Base-by-base conservation (phyloP, 1,140 invertebrate genomes). In the Drosophila tropicalis region DNA sequence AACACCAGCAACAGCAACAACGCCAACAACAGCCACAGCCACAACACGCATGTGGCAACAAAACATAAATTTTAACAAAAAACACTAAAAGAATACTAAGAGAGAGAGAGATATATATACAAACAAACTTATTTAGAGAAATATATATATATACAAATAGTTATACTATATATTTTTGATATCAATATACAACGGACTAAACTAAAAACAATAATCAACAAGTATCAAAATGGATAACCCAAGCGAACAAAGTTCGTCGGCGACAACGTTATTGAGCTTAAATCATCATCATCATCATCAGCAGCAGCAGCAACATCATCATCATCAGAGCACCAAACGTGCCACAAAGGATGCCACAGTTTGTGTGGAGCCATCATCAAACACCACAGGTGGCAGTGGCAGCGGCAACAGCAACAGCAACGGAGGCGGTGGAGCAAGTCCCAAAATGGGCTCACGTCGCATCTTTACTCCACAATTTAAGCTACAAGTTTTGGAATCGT, bases 391-490 rank as follows among this genome's bases (percentile, higher is more conserved):
- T 66, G 57, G 29, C 63, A 60, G 22, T 29, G 60, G 22, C 10
- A 76, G 69, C 63, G 57, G 29, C 63, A 60, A 25, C 36, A 64
- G 22, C 10, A 76, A 62, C 32, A 13, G 54, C 22, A 12, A n/a
- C n/a, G 51, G 60, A 6, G 44, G 44, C 85, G 92, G 84, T 92
- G 44, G 44, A 12, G 44, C 44, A 51, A 93, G 92, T 91, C 92
- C 92, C 91, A 93, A 93, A 92, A 92, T 95, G 94, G 96, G 96
- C 39, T 96, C 96, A 58, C 93, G 96, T 55, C 94, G 96, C 29
- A 97, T 97, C 84, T 97, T 97, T 80, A 94, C 96, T 79, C 95
- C 96, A 71, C 94, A 96, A 81, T 97, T 97, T 91, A 97, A 97
- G 92, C 93, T 97, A 57, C 95, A 96, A 93, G 96, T 97, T 70